Conservation (phyloP, 2,797 vertebrate genomes). For the Caiman crocodilus region DNA sequence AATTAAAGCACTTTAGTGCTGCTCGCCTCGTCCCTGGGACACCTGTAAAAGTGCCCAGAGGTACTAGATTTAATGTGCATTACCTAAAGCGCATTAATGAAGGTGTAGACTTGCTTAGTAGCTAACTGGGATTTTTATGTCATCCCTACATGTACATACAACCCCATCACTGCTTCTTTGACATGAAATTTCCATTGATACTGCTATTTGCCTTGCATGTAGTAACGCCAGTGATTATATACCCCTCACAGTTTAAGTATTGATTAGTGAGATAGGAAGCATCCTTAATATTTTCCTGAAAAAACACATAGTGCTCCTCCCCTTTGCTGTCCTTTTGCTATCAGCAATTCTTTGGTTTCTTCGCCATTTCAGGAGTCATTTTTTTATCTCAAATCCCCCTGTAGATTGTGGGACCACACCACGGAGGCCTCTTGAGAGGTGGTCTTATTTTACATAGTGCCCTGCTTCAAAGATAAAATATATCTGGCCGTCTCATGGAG, state of each 20-base stretch:
- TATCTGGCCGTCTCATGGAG: background rate
- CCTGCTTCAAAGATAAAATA: background rate
- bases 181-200: too few species aligned
- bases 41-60: too few species aligned
- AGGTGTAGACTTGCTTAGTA: too few species aligned
- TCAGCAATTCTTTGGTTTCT: background rate
- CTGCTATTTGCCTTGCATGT: too few species aligned
- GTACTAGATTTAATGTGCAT: too few species aligned
- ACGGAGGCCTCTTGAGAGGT: slow-evolving; percentile 11
- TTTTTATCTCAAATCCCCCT: background rate
- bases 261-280: background rate
- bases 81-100: too few species aligned
- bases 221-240: too few species aligned
- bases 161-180: too few species aligned
- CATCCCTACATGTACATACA: too few species aligned
- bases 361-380: background rate
- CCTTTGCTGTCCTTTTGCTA: background rate
- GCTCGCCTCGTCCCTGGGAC: too few species aligned
- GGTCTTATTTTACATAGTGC: background rate
- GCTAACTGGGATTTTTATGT: too few species aligned
- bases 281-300: background rate
- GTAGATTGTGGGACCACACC: background rate
- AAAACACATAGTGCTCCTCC: background rate
- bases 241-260: fast-evolving
- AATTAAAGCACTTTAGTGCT: too few species aligned